Conservation (phyloP, 2,113 vertebrate genomes). For the Myocastor coypus region DNA sequence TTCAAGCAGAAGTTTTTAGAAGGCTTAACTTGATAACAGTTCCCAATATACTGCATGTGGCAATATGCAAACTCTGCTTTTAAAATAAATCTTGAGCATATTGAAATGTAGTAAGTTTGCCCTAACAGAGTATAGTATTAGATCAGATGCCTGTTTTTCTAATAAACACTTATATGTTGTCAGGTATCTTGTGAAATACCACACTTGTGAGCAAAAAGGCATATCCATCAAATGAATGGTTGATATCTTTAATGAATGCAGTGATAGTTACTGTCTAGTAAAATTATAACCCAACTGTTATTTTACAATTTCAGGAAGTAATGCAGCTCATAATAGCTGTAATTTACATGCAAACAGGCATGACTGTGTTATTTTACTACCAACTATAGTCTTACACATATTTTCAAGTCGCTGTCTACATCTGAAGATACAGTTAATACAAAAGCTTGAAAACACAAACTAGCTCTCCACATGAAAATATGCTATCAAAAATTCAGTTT, state of each 20-base stretch:
- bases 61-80: neutral
- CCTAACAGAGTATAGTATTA: neutral
- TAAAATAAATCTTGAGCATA: constrained; percentile 27
- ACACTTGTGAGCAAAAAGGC: constrained; percentile 62
- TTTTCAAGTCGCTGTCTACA: constrained; percentile 57
- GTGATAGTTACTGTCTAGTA: constrained; percentile 65
- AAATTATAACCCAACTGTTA: constrained; percentile 74
- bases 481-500: neutral
- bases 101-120: neutral
- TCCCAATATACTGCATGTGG: neutral
- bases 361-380: constrained; percentile 68
- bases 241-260: constrained; percentile 74
- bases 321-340: constrained; percentile 64
- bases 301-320: constrained; percentile 78
- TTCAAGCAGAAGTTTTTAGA: neutral
- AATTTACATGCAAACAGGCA: constrained; percentile 64
- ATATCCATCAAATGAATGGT: constrained; percentile 65
- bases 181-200: constrained; percentile 63
- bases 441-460: constrained; percentile 14
- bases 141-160: constrained; percentile 46
- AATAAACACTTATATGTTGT: constrained; percentile 69
- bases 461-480: neutral
- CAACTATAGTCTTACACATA: constrained; percentile 33
- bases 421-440: constrained; percentile 62
- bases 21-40: neutral